These are phyloP conservation scores for Cyanoramphus novaezelandiae DNA, from an alignment of 2,113 vertebrate genomes.

Conservation along the genomic window DNA sequence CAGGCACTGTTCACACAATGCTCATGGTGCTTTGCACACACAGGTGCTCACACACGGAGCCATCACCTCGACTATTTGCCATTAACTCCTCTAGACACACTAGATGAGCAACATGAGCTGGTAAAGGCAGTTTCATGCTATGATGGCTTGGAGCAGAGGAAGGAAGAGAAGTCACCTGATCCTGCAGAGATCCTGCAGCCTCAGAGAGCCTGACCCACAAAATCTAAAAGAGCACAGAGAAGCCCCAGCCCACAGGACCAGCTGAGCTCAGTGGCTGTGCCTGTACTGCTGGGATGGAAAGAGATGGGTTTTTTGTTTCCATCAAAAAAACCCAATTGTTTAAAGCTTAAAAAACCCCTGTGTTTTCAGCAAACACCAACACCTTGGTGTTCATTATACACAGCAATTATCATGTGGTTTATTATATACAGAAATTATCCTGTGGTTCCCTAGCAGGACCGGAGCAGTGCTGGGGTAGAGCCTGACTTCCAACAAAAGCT, in stretches of 20 bases:
- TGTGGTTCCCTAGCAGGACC: background rate
- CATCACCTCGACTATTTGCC: fast-evolving
- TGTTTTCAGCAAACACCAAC: background rate
- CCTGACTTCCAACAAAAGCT: background rate
- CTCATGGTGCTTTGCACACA: background rate
- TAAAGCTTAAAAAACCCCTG: background rate
- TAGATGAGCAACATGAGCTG: background rate
- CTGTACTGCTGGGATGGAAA: background rate
- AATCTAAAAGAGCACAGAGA: background rate
- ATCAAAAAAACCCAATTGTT: background rate
- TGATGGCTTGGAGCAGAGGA: background rate
- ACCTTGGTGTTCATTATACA: background rate
- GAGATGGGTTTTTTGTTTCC: background rate
- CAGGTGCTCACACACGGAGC: fast-evolving
- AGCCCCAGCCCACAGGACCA: background rate
- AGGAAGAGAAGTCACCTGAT: background rate
- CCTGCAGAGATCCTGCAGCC: background rate
- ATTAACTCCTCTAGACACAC: background rate
- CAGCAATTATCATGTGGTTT: background rate
- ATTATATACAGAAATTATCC: fast-evolving
- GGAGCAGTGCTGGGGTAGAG: background rate
- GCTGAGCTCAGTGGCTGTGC: background rate
- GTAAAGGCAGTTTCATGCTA: background rate
- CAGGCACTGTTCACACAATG: fast-evolving
- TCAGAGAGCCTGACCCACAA: background rate